Conservation (phyloP, 2,113 vertebrate species). For the Centrocercus urophasianus region DNA sequence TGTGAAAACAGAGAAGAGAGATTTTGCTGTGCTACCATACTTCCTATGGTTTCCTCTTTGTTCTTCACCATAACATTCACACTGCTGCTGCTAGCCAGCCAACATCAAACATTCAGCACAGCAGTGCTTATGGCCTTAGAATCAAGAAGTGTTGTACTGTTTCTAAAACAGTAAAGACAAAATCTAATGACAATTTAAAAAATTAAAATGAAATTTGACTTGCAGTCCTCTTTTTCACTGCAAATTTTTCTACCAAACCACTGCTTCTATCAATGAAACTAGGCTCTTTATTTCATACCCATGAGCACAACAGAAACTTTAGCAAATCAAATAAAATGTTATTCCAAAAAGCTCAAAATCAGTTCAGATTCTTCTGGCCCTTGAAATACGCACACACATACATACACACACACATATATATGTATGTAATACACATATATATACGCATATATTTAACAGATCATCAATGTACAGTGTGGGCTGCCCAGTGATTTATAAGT, state of each 20-base stretch:
- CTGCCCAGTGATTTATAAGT: background rate
- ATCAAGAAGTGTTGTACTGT: background rate
- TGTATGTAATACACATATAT: too few species aligned
- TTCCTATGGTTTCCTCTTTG: background rate
- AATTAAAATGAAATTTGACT: background rate
- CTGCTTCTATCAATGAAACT: background rate
- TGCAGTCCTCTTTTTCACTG: background rate
- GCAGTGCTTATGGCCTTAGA: background rate
- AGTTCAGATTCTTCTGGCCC: background rate
- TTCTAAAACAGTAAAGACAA: background rate
- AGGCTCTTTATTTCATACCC: background rate
- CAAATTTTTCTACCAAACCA: background rate
- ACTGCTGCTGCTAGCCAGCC: background rate
- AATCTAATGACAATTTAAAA: background rate
- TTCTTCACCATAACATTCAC: background rate
- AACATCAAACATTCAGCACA: background rate
- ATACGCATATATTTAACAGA: background rate
- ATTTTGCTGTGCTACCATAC: accelerated
- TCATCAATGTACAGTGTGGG: background rate
- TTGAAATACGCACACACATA: background rate
- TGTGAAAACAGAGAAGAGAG: background rate
- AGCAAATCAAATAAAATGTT: background rate
- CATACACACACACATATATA: too few species aligned
- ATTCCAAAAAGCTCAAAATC: background rate
- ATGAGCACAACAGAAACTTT: background rate